phyloP scores from a whole-genome alignment of 2,113 vertebrate species.

The Tachycineta bicolor region DNA sequence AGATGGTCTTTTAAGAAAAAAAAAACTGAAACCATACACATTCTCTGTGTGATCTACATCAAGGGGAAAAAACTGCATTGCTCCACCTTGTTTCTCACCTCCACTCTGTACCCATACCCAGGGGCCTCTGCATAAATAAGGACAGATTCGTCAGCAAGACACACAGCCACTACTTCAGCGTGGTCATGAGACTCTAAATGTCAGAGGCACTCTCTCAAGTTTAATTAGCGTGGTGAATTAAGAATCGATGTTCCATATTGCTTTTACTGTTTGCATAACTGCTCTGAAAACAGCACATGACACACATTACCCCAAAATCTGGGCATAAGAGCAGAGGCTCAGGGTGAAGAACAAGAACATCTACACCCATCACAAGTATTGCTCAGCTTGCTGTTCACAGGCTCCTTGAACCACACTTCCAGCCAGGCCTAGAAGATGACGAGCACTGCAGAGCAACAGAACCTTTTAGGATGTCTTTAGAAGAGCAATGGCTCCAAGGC shows the following conservation, averaged over 20 bases:
- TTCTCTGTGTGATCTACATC: not conserved
- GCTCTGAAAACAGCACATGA: not conserved
- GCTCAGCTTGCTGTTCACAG: not conserved
- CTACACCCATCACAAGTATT: not conserved
- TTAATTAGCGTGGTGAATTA: slow-evolving; percentile 41
- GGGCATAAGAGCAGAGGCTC: not conserved
- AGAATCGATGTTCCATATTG: not conserved
- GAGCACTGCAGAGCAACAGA: not conserved
- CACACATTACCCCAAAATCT: not conserved
- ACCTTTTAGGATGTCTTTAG: too few relatives aligned
- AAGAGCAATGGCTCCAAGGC: not conserved
- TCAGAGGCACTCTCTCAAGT: not conserved
- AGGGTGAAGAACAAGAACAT: not conserved
- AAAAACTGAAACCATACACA: not conserved
- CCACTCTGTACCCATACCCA: not conserved
- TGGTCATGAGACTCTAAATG: slow-evolving; percentile 31
- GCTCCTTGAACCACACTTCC: not conserved
- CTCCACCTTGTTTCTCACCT: not conserved
- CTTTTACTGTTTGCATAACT: slow-evolving; percentile 25
- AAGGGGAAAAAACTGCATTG: not conserved
- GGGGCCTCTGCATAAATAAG: not conserved
- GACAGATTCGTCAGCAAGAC: not conserved
- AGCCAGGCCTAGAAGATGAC: not conserved
- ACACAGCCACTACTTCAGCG: not conserved
- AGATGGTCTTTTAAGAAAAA: not conserved